These are phyloP conservation scores for Conus ventricosus DNA, from an alignment of 1,140 invertebrate species.

Conservation along the genomic window DNA sequence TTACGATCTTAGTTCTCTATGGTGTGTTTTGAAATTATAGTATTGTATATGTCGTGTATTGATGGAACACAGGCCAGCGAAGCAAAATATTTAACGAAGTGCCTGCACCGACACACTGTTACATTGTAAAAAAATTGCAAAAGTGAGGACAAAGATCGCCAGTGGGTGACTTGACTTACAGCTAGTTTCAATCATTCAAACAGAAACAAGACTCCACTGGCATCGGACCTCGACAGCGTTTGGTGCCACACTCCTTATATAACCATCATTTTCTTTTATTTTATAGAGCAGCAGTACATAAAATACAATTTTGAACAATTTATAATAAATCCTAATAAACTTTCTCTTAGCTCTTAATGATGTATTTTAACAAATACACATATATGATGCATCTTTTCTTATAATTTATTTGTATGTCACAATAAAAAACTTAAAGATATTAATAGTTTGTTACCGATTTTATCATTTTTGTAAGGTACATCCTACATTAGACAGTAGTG, in stretches of 20 bases:
- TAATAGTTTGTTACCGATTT: too few species aligned
- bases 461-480: too few species aligned
- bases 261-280: neutral
- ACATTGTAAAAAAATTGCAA: neutral
- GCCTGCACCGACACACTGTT: too few species aligned
- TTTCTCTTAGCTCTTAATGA: too few species aligned
- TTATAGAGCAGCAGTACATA: neutral
- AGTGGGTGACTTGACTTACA: neutral
- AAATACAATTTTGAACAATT: too few species aligned
- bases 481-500: too few species aligned
- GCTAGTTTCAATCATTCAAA: conserved; percentile 8
- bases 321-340: too few species aligned
- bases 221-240: neutral
- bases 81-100: too few species aligned
- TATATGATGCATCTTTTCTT: neutral
- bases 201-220: conserved; percentile 1
- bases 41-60: too few species aligned
- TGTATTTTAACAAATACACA: neutral
- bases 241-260: neutral
- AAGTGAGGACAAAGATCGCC: conserved; percentile 3
- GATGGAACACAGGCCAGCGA: too few species aligned
- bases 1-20: too few species aligned
- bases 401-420: neutral
- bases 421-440: neutral
- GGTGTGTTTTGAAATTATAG: too few species aligned